Conservation (phyloP, 2,797 vertebrate genomes). For the Phoeniculus purpureus region DNA sequence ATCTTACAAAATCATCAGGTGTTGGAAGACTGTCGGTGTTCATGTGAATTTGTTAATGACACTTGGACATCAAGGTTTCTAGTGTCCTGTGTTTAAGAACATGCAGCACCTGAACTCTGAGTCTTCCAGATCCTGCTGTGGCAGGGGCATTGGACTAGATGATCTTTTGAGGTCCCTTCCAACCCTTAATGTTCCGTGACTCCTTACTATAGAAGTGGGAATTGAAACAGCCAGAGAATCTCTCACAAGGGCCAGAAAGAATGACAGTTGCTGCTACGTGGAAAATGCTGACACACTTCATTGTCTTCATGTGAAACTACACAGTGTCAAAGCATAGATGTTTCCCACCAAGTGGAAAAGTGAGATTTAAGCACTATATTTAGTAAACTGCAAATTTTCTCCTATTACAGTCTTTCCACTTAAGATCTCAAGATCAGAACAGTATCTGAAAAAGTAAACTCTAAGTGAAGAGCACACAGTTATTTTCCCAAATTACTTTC, state of each 20-base stretch:
- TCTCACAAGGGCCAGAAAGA: background rate
- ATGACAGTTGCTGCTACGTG: background rate
- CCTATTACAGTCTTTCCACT: background rate
- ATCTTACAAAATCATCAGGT: background rate
- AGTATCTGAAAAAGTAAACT: background rate
- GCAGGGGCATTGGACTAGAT: too few species aligned
- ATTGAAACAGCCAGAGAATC: background rate
- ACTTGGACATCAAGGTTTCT: background rate
- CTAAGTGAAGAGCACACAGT: background rate
- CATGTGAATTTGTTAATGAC: background rate
- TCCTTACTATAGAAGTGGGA: background rate
- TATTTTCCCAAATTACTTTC: conserved; percentile 12
- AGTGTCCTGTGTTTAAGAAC: background rate
- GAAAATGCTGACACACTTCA: background rate
- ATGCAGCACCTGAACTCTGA: background rate
- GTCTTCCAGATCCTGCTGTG: background rate
- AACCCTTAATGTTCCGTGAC: too few species aligned
- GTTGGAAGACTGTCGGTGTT: background rate
- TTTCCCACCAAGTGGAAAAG: background rate
- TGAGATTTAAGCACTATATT: background rate
- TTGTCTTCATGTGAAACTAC: background rate
- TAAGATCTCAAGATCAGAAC: conserved; percentile 10
- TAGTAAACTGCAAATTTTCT: background rate
- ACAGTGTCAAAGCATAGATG: background rate
- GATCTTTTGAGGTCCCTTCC: too few species aligned